These are phyloP conservation scores for Urocynchramus pylzowi DNA, from an alignment of 2,113 vertebrate species.

Conservation along the genomic window DNA sequence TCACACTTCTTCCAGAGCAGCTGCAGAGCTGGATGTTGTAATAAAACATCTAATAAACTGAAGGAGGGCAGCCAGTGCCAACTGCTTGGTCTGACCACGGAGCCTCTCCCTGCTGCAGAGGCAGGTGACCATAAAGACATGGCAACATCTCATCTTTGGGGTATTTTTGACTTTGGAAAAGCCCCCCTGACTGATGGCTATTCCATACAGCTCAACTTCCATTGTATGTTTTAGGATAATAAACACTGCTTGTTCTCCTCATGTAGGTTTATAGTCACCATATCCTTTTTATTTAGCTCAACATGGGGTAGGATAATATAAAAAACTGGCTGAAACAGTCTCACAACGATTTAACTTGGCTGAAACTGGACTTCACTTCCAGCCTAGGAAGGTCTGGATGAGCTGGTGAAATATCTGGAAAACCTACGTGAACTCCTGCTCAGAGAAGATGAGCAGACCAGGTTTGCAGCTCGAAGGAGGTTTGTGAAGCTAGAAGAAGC, in stretches of 20 bases:
- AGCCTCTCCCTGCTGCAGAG: background rate
- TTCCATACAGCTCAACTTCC: background rate
- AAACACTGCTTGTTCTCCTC: background rate
- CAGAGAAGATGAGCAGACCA: background rate
- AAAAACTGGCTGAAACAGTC: background rate
- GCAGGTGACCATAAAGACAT: background rate
- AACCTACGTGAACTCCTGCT: background rate
- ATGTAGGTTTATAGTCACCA: background rate
- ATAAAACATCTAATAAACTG: background rate
- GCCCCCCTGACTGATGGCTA: background rate
- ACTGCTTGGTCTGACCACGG: background rate
- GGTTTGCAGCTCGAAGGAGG: background rate
- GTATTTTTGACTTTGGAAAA: background rate
- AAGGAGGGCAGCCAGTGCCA: background rate
- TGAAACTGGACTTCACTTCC: background rate
- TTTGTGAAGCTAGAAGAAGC: background rate
- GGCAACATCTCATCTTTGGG: background rate
- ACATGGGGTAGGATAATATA: background rate
- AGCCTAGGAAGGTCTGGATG: background rate
- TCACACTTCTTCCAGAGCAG: background rate
- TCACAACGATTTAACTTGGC: background rate
- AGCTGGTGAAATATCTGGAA: background rate
- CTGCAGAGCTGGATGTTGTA: background rate
- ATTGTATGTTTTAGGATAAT: background rate
- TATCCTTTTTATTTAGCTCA: background rate